Conservation (phyloP, 2,113 vertebrate genomes). For the Eclectus roratus region DNA sequence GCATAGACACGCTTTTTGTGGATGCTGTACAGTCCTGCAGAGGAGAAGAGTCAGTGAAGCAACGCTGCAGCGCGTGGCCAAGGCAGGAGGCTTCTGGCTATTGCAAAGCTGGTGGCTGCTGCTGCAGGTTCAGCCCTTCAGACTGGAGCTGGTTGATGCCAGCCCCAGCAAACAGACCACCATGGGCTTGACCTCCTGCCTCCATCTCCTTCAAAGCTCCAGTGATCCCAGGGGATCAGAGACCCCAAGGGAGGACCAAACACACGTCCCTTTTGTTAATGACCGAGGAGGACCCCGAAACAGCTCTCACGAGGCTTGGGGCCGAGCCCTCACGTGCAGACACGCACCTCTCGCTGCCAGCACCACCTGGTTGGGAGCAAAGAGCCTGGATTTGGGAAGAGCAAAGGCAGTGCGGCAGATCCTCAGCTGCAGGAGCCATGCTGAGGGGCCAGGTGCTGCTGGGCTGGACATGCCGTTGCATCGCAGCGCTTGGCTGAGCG, state of each 20-base stretch:
- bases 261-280: fast-evolving
- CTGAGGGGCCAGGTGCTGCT: conserved; percentile 26
- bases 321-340: background rate
- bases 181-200: background rate
- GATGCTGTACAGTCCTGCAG: conserved; percentile 85
- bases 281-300: fast-evolving
- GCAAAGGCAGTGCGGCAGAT: background rate
- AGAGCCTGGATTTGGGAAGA: background rate
- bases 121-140: background rate
- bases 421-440: conserved; percentile 13
- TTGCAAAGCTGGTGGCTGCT: background rate
- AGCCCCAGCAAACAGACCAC: fast-evolving
- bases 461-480: background rate
- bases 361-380: background rate
- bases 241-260: background rate
- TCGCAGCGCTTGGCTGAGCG: background rate
- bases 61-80: fast-evolving
- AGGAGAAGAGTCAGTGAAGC: background rate
- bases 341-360: background rate
- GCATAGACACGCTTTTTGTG: conserved; percentile 92
- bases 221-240: fast-evolving
- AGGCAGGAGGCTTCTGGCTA: background rate
- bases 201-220: background rate
- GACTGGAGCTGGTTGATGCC: background rate
- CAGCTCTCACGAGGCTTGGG: fast-evolving